Base-by-base conservation (phyloP, 53 echinoderm and acorn worm species). In the Echinarachnius parma region DNA sequence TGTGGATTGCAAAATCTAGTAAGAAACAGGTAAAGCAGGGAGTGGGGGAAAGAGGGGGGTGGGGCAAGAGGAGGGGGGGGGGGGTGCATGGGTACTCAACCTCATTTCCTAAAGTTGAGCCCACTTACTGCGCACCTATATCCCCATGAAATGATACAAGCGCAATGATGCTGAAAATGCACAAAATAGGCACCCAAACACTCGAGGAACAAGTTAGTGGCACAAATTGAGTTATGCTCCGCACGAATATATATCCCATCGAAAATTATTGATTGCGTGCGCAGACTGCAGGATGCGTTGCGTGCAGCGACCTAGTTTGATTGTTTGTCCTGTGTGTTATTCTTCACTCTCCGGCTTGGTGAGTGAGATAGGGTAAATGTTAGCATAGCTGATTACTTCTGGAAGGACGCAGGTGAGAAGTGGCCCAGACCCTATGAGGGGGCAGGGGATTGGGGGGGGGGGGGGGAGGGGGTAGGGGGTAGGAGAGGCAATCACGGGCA, bases 341-440 rank as follows among this genome's bases (percentile, higher is more conserved):
- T 72, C 74, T 72, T 56, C 74, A 72, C 74, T 72, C 57, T 44
- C 55, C 56, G 56, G 74, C 55, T 72, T 70, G 70, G 74, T 28
- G 74, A 72, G 74, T 57, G 74, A 72, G 74, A 55, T 72, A 56
- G 74, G 53, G 74, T 72, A 72, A 70, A 72, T 72, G 74, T 72
- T 72, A 72, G 74, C 74, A 72, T 72, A 72, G 74, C 74, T 72
- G 74, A 72, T 72, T 72, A 72, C 74, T 72, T n/a, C 37, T 24
- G 33, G 57, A 57, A 72, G 13, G 74, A 23, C 5, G 56, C 25
- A 36, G 55, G 55, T 14, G 54, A 37, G 34, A 28, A 24, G 13
- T 9, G 42, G 42, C 7, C 7, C 7, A 39, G n/a, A n/a, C n/a
- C n/a, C n/a, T n/a, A n/a, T n/a, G n/a, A 19, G 52, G 18, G 52